Evolutionary conservation across 2,797 vertebrate species (phyloP).

Genomic region (Pantherophis vulpinus): DNA sequence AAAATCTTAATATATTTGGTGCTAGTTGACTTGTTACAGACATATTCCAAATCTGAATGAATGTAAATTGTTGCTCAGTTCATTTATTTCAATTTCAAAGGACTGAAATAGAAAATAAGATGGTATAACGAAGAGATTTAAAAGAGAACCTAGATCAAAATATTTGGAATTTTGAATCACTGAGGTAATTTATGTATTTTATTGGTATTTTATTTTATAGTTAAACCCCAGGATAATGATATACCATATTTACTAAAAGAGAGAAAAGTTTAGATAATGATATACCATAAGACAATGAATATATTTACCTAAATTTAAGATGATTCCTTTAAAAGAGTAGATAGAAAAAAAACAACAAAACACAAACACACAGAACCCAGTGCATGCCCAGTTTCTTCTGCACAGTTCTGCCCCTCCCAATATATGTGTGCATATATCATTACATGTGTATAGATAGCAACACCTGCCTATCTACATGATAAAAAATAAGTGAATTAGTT

Average conservation of each 20-base stretch:
- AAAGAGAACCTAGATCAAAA: not conserved
- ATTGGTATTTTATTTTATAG: not conserved
- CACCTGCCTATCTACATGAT: not conserved
- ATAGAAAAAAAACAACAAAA: not conserved
- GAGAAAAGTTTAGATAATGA: not conserved
- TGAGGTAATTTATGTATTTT: not conserved
- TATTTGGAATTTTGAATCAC: not conserved
- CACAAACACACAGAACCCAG: not conserved
- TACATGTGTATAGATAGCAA: not conserved
- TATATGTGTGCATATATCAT: not conserved
- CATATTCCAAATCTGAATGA: not conserved
- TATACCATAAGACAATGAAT: not conserved
- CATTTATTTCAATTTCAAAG: not conserved
- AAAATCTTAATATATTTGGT: not conserved
- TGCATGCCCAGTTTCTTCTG: not conserved
- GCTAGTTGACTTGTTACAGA: not conserved
- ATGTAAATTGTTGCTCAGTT: not conserved
- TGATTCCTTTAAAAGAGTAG: not conserved
- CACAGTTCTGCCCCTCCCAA: not conserved
- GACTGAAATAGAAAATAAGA: not conserved
- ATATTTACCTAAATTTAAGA: not conserved
- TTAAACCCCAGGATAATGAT: not conserved
- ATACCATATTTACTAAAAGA: not conserved
- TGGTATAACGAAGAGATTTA: not conserved
- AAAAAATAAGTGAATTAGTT: not conserved